Conservation (phyloP, 2,113 vertebrate species). For the Anoura caudifer region DNA sequence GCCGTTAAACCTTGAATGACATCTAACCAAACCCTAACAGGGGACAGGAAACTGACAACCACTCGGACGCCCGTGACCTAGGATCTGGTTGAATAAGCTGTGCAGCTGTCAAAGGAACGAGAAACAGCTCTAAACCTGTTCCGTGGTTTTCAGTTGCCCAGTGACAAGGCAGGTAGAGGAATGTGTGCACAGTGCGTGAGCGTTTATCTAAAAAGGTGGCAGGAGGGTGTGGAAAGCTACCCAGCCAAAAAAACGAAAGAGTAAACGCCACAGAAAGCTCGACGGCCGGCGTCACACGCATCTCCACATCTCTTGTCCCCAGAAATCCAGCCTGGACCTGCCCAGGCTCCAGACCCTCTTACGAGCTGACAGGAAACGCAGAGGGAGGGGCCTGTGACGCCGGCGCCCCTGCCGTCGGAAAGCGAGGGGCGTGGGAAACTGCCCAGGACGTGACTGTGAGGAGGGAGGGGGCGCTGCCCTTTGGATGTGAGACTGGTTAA, state of each 20-base stretch:
- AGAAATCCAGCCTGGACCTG: neutral
- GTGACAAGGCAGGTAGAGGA: neutral
- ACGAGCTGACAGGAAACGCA: neutral
- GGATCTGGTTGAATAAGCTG: neutral
- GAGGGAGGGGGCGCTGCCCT: neutral
- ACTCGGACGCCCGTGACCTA: neutral
- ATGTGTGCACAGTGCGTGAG: neutral
- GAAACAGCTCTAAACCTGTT: neutral
- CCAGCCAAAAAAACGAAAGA: neutral
- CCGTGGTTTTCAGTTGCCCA: neutral
- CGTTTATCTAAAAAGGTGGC: neutral
- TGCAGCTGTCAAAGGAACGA: neutral
- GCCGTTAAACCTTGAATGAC: neutral
- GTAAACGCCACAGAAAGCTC: neutral
- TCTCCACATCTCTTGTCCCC: neutral
- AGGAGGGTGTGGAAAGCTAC: neutral
- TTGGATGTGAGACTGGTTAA: neutral
- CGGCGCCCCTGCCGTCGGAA: neutral
- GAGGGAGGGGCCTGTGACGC: no score
- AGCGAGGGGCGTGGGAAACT: neutral
- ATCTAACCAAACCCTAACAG: neutral
- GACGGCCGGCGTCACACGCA: neutral
- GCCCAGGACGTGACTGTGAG: neutral
- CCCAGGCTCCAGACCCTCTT: neutral
- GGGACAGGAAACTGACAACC: neutral